These are phyloP conservation scores for Boleophthalmus pectinirostris DNA, from an alignment of 2,113 vertebrate species.

Conservation along the genomic window DNA sequence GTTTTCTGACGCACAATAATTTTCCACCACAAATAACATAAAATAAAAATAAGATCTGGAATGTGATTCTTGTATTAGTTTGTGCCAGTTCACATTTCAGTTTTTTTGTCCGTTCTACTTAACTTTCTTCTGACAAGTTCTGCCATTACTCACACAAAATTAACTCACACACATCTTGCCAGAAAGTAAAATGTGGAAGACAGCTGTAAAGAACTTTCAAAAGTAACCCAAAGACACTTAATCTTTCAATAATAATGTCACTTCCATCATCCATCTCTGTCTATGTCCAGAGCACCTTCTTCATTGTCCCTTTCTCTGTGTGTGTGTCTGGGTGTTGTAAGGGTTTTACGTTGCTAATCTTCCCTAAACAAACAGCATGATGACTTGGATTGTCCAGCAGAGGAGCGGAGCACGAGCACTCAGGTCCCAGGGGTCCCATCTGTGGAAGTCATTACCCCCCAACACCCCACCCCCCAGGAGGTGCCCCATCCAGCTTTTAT, in stretches of 20 bases:
- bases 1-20: too few relatives aligned
- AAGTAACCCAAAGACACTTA: background rate
- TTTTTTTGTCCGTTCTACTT: too few relatives aligned
- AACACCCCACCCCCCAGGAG: constrained; percentile 49
- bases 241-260: background rate
- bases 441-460: constrained; percentile 80
- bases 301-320: constrained; percentile 50
- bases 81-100: too few relatives aligned
- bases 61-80: too few relatives aligned
- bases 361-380: constrained; percentile 78
- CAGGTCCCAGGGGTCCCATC: constrained; percentile 73
- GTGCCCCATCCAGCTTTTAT: constrained; percentile 62
- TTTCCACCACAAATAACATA: too few relatives aligned
- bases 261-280: constrained; percentile 53
- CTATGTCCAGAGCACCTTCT: constrained; percentile 43
- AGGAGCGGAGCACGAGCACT: constrained; percentile 75
- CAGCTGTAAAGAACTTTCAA: background rate
- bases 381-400: constrained; percentile 72
- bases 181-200: too few relatives aligned
- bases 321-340: constrained; percentile 76
- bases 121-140: too few relatives aligned
- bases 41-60: too few relatives aligned
- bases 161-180: too few relatives aligned
- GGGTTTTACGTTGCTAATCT: constrained; percentile 83
- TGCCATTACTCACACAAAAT: too few relatives aligned